Conservation (phyloP, 2,888 invertebrate genomes). For the Antheraea assamensis region DNA sequence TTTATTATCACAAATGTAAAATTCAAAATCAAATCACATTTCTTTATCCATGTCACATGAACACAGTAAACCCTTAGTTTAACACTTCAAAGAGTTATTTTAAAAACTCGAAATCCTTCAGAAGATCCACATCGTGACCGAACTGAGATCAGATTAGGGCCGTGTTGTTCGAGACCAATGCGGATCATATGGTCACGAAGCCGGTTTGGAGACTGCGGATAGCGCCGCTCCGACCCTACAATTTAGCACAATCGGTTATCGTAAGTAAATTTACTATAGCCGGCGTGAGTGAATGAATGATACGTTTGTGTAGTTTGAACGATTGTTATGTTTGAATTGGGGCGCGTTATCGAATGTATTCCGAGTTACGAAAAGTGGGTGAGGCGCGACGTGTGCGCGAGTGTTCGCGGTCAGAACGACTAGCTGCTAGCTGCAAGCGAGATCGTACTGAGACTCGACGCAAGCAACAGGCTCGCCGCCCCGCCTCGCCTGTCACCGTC, state of each 20-base stretch:
- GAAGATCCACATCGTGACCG: slow-evolving; percentile 66
- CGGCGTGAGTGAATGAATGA: slow-evolving; percentile 45
- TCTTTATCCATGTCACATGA: slow-evolving; percentile 61
- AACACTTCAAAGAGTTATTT: slow-evolving; percentile 64
- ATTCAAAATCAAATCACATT: slow-evolving; percentile 68
- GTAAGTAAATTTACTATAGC: slow-evolving; percentile 37
- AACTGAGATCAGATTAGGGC: slow-evolving; percentile 54
- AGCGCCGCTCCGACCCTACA: slow-evolving; percentile 32
- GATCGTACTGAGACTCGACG: slow-evolving; percentile 27
- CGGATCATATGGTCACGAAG: slow-evolving; percentile 70
- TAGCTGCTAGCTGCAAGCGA: slow-evolving; percentile 39
- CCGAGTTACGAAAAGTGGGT: slow-evolving; percentile 36
- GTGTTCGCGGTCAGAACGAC: slow-evolving; percentile 67
- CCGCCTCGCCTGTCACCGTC: slow-evolving; percentile 53
- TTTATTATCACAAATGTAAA: slow-evolving; percentile 48
- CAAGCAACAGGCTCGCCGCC: slow-evolving; percentile 42
- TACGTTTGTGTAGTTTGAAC: slow-evolving; percentile 54
- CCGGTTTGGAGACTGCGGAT: slow-evolving; percentile 55
- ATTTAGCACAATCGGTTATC: slow-evolving; percentile 38
- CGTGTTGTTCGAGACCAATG: slow-evolving; percentile 49
- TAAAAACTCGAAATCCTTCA: slow-evolving; percentile 58
- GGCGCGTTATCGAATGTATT: slow-evolving; percentile 66
- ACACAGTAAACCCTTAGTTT: slow-evolving; percentile 60
- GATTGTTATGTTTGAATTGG: slow-evolving; percentile 64
- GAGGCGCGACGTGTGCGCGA: slow-evolving; percentile 64